phyloP scores from a whole-genome alignment of 2,113 vertebrate species.

The Struthio camelus region DNA sequence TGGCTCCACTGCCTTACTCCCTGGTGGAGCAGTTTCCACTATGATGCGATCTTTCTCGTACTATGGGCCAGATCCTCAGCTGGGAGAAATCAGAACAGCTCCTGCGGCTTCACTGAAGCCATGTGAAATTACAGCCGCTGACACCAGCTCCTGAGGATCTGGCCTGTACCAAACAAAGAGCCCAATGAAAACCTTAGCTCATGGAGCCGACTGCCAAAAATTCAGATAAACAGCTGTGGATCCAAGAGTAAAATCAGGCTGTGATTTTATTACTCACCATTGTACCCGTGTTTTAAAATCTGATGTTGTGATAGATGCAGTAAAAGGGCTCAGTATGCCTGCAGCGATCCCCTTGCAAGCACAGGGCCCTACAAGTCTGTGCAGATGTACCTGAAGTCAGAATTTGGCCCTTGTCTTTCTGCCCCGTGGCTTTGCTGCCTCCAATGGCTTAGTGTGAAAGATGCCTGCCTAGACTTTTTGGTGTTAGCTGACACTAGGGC shows the following conservation, averaged over 20 bases:
- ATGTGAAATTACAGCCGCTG: conserved; percentile 25
- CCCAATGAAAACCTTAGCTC: conserved; percentile 9
- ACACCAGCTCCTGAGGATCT: conserved; percentile 32
- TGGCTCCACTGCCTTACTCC: not conserved
- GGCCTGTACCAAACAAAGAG: not conserved
- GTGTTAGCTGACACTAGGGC: no score
- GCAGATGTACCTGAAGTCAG: not conserved
- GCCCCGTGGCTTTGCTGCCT: not conserved
- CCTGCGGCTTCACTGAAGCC: not conserved
- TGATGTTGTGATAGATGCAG: not conserved
- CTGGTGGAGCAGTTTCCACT: not conserved
- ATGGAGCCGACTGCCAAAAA: conserved; percentile 10
- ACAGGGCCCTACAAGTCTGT: not conserved
- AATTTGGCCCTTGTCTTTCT: not conserved
- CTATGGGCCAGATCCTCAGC: conserved; percentile 22
- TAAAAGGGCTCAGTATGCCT: not conserved
- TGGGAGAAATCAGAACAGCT: not conserved
- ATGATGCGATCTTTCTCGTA: not conserved
- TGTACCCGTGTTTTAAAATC: not conserved
- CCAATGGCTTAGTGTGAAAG: not conserved
- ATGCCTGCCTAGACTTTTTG: not conserved
- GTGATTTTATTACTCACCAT: conserved; percentile 19
- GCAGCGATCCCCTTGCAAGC: not conserved
- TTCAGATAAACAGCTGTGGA: conserved; percentile 12
- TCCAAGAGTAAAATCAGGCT: not conserved